Percentiles rank a stretch among this genome's conserved stretches.
Conservation (phyloP, 2,113 vertebrate species). For the Gadus chalcogrammus region DNA sequence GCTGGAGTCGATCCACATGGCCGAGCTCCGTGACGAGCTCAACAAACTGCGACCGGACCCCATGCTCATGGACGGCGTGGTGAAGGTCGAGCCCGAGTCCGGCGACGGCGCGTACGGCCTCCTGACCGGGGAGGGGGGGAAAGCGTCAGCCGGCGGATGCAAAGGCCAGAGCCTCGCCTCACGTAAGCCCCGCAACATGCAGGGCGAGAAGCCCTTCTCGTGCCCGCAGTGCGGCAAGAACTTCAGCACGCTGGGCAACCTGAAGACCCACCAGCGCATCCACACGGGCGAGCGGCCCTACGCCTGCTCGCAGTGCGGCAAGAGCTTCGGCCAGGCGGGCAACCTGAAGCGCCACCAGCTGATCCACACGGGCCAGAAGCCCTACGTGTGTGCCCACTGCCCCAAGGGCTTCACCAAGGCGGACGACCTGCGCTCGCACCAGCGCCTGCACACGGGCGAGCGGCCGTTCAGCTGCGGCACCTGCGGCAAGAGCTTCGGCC, state of each 20-base stretch:
- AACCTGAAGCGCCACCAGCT: conserved; percentile 77
- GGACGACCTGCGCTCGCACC: conserved; percentile 73
- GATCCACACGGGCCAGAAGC: conserved; percentile 78
- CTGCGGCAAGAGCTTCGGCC: conserved; percentile 74
- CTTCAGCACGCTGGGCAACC: conserved; percentile 79
- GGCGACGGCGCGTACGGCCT: conserved; percentile 60
- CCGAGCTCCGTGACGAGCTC: conserved; percentile 74
- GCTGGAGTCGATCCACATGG: conserved; percentile 81
- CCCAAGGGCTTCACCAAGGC: conserved; percentile 78
- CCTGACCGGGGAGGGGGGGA: conserved; percentile 37
- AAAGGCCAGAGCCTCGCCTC: conserved; percentile 51
- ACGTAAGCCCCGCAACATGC: conserved; percentile 73
- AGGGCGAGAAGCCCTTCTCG: conserved; percentile 71
- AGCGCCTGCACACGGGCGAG: conserved; percentile 76
- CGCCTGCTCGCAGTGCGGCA: conserved; percentile 76
- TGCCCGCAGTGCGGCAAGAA: conserved; percentile 75
- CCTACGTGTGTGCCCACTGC: conserved; percentile 75
- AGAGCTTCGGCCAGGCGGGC: conserved; percentile 76
- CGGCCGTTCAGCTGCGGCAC: conserved; percentile 70
- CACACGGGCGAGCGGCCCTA: conserved; percentile 77
- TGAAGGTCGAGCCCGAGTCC: conserved; percentile 63
- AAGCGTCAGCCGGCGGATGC: conserved; percentile 9
- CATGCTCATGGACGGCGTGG: conserved; percentile 59
- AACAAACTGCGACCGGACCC: conserved; percentile 75
- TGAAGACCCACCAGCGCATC: conserved; percentile 77